Conservation (phyloP, 2,888 invertebrate species). For the Heliothis peltigera region DNA sequence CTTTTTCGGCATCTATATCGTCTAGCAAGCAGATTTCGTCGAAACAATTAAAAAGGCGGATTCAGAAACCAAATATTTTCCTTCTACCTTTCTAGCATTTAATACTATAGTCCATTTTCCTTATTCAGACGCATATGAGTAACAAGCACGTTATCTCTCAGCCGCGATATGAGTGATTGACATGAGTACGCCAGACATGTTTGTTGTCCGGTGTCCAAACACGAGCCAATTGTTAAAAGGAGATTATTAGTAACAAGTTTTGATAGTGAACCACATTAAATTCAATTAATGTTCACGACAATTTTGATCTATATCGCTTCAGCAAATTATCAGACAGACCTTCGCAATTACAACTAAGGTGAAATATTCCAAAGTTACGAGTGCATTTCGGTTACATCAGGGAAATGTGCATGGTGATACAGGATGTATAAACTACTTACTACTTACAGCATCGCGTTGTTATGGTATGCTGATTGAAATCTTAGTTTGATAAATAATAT, state of each 20-base stretch:
- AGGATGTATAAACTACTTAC: too few relatives aligned
- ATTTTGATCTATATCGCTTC: too few relatives aligned
- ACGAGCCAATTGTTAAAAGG: constrained; percentile 15
- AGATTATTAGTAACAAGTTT: neutral
- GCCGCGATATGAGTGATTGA: constrained; percentile 42
- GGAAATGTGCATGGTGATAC: too few relatives aligned
- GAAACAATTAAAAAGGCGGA: constrained; percentile 32
- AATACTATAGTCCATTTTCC: constrained; percentile 33
- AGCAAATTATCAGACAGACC: too few relatives aligned
- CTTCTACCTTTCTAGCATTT: constrained; percentile 3
- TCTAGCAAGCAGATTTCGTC: constrained; percentile 34
- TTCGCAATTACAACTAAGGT: too few relatives aligned
- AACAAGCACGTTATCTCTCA: constrained; percentile 36
- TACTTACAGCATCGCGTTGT: too few relatives aligned
- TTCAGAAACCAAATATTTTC: constrained; percentile 28
- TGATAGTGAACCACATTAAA: neutral
- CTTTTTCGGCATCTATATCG: constrained; percentile 38
- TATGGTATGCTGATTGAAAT: too few relatives aligned
- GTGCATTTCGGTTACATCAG: too few relatives aligned
- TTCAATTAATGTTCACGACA: too few relatives aligned
- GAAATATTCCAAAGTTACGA: too few relatives aligned
- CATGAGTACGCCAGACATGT: constrained; percentile 29
- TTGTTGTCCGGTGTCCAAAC: constrained; percentile 33
- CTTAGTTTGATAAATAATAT: neutral
- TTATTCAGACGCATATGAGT: constrained; percentile 13